Conservation (phyloP, 2,888 invertebrate genomes). For the Agriopis marginaria region DNA sequence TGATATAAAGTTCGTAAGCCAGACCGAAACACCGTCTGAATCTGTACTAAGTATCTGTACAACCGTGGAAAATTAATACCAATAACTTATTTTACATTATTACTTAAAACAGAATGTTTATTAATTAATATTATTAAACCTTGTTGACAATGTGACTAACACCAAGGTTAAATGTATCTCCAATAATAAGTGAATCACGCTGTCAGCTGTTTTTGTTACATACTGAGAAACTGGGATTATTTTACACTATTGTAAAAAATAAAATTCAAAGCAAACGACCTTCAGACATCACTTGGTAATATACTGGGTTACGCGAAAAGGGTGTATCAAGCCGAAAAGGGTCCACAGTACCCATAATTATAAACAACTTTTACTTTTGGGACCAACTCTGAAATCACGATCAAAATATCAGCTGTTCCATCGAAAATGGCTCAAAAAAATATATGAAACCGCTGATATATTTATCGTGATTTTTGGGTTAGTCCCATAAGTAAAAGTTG, state of each 20-base stretch:
- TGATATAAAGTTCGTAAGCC: no score
- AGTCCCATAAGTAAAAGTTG: neutral
- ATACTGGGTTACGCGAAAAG: neutral
- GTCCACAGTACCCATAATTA: no score
- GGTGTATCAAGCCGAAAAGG: no score
- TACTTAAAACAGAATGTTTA: neutral
- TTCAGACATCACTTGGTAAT: neutral
- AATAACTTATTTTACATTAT: constrained; percentile 3
- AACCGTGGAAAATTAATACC: neutral
- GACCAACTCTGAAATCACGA: no score
- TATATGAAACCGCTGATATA: no score
- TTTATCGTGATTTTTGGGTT: no score
- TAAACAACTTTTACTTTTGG: no score
- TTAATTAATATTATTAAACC: constrained; percentile 5
- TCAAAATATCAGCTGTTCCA: no score
- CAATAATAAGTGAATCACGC: constrained; percentile 24
- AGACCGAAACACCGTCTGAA: no score
- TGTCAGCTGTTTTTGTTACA: constrained; percentile 18
- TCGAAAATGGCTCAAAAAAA: no score
- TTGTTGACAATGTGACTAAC: constrained; percentile 21
- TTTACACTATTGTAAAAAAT: constrained; percentile 1
- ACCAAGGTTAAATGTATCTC: constrained; percentile 24
- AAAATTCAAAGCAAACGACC: neutral
- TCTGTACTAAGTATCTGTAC: neutral
- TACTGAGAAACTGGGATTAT: neutral